These are phyloP conservation scores for Otus sunia DNA, from an alignment of 2,113 vertebrate genomes.

Conservation along the genomic window DNA sequence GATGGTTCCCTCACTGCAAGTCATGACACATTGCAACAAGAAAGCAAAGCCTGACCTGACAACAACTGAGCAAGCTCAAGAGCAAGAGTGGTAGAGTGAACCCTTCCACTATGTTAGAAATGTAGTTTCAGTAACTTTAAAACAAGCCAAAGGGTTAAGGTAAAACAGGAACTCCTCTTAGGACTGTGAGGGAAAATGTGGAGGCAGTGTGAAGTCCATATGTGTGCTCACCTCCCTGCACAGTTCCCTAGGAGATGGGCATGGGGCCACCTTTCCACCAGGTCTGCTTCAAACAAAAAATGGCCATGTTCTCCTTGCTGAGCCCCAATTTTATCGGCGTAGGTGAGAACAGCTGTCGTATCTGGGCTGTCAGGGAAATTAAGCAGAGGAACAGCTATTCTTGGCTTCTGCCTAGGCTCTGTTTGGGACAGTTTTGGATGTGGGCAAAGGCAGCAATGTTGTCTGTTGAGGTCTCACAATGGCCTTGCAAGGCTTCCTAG, in stretches of 20 bases:
- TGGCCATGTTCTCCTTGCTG: rapidly evolving
- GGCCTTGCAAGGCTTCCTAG: not conserved
- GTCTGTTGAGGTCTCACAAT: not conserved
- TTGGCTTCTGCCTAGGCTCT: not conserved
- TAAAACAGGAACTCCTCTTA: not conserved
- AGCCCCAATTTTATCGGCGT: not conserved
- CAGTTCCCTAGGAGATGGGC: not conserved
- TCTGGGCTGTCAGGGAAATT: constrained; percentile 3
- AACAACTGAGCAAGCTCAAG: not conserved
- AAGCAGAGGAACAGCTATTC: constrained; percentile 19
- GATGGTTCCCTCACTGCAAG: not conserved
- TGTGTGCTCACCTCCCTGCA: not conserved
- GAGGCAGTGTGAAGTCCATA: not conserved
- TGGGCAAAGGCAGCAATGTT: not conserved
- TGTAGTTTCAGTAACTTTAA: not conserved
- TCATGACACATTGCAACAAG: not conserved
- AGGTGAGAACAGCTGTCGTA: not conserved
- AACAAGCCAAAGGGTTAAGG: not conserved
- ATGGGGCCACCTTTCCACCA: not conserved
- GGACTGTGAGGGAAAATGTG: not conserved
- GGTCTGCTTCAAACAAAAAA: not conserved
- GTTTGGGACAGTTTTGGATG: not conserved
- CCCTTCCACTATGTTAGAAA: not conserved
- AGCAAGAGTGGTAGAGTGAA: not conserved
- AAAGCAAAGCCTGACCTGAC: not conserved